Evolutionary conservation across 2,113 vertebrate genomes (phyloP), one percentile per base, ranked within the genome.

Genomic region (Paralichthys olivaceus): DNA sequence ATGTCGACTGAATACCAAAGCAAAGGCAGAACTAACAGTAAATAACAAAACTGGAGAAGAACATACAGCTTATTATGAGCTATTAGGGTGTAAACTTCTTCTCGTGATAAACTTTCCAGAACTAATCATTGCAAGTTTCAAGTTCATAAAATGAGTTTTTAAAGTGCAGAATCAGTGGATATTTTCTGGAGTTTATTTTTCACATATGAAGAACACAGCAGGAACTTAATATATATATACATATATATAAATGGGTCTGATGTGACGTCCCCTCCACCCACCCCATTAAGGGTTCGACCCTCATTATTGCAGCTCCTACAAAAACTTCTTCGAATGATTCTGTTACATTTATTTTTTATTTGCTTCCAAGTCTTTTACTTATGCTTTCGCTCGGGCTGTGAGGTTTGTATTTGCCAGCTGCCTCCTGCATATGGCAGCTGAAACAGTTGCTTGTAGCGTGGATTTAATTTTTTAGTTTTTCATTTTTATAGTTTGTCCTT

Each of bases 1-100:
- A 56, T 66, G 17, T 56, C 0, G 4, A 57, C 74, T 72, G 63
- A 26, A 55, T 57, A 54, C 56, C 75, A 66, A 76, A 62, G 23
- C 57, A 69, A 80, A 68, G 34, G 43, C 14, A 29, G 28, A 61
- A 25, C 23, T 25, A 13, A 43, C 5, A 49, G 3, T 23, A 43
- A 72, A 66, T 7, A 58, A 66, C n/a, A 15, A 19, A 63, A 5
- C 43, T 47, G 13, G 49, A 53, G 20, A 7, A 54, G n/a, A 53
- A 26, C 11, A 11, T 12, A 13, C 37, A 40, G 37, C 37, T 12
- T 40, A 40, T 40, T 13, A 40, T 13, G 11, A 13, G 37, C 12
- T 11, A 40, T 13, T 40, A 13, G 11, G 37, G 2, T 13, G 37
- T 3, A 40, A 40, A 40, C 11, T 40, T 40, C 32, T n/a, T n/a